Conservation (phyloP, 2,797 vertebrate species). For the Aulostomus chinensis region DNA sequence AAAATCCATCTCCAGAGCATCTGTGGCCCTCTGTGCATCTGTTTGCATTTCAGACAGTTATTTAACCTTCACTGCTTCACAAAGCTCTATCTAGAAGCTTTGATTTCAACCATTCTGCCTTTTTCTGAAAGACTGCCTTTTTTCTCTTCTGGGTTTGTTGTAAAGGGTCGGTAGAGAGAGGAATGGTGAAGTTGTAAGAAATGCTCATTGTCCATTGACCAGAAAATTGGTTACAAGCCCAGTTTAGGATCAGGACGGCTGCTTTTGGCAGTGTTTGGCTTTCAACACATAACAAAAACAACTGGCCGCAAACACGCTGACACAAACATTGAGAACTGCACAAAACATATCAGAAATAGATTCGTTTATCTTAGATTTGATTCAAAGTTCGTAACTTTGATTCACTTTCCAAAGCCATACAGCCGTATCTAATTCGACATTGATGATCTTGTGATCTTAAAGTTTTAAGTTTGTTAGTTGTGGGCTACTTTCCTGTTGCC, state of each 20-base stretch:
- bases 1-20: slow-evolving; percentile 9
- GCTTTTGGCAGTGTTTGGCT: slow-evolving; percentile 41
- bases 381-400: too few species aligned
- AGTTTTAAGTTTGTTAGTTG: too few species aligned
- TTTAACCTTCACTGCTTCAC: slow-evolving; percentile 28
- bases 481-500: too few species aligned
- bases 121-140: slow-evolving; percentile 8
- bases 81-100: slow-evolving; percentile 9
- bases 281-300: slow-evolving; percentile 20
- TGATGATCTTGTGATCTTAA: too few species aligned
- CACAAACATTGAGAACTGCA: slow-evolving; percentile 1
- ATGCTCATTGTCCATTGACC: slow-evolving; percentile 50
- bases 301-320: slow-evolving; percentile 3
- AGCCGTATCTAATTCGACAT: too few species aligned
- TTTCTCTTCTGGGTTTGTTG: neutral
- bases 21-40: slow-evolving; percentile 6
- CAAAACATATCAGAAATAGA: too few species aligned
- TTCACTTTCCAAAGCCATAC: too few species aligned
- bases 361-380: too few species aligned
- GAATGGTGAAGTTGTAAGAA: slow-evolving; percentile 14
- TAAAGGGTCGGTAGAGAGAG: neutral
- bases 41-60: slow-evolving; percentile 4
- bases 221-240: slow-evolving; percentile 59
- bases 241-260: slow-evolving; percentile 51
- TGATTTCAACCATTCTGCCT: slow-evolving; percentile 8